phyloP scores from a whole-genome alignment of 2,113 vertebrate species.

The Balaeniceps rex region DNA sequence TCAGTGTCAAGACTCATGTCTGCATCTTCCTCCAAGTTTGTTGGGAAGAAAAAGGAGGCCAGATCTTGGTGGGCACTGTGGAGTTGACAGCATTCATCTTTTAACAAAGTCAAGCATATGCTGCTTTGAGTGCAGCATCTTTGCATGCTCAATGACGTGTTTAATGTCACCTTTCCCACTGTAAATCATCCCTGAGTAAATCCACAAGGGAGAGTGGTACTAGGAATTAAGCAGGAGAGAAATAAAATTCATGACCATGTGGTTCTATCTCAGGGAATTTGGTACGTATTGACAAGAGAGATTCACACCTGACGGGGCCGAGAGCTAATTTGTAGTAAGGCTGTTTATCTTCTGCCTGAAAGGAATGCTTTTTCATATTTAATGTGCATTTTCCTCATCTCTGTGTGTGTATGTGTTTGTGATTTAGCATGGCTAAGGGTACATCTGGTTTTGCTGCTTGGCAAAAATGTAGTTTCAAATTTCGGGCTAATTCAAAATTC shows the following conservation, averaged over 20 bases:
- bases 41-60: constrained; percentile 55
- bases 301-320: constrained; percentile 66
- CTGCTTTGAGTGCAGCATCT: constrained; percentile 72
- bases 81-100: constrained; percentile 70
- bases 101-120: constrained; percentile 72
- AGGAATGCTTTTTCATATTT: constrained; percentile 65
- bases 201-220: constrained; percentile 71
- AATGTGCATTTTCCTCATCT: constrained; percentile 53
- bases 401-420: not conserved
- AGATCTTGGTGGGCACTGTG: constrained; percentile 55
- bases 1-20: constrained; percentile 56
- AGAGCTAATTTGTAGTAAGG: constrained; percentile 65
- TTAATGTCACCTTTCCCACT: constrained; percentile 77
- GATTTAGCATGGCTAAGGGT: constrained; percentile 8
- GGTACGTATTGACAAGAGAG: constrained; percentile 66
- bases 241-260: constrained; percentile 72
- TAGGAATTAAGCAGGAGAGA: constrained; percentile 68
- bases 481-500: not conserved
- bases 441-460: constrained; percentile 5
- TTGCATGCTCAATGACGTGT: constrained; percentile 76
- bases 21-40: constrained; percentile 50
- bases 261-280: constrained; percentile 67
- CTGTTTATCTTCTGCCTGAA: constrained; percentile 65
- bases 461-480: not conserved
- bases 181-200: constrained; percentile 74